A percentile compares a stretch with the other conserved stretches of the same genome.
Evolutionary conservation across 2,797 vertebrate genomes (phyloP).

Genomic region (Pachyuromys duprasi): DNA sequence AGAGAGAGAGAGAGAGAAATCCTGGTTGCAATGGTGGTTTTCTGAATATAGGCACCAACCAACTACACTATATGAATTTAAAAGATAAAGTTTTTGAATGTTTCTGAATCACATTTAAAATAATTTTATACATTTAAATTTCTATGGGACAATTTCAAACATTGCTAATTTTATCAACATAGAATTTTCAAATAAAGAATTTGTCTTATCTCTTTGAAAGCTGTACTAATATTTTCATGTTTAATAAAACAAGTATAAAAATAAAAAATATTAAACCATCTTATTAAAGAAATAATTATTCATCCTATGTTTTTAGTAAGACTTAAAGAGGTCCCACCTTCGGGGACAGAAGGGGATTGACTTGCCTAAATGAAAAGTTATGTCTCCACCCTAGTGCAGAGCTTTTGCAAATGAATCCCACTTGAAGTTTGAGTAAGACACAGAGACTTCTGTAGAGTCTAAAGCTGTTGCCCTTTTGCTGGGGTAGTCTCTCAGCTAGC

Average conservation of each 20-base stretch:
- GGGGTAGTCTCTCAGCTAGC: too few species aligned
- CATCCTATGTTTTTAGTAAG: background rate
- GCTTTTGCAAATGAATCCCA: too few species aligned
- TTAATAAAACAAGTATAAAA: background rate
- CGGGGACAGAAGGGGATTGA: too few species aligned
- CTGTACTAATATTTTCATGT: background rate
- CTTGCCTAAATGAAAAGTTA: background rate
- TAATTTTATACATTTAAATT: background rate
- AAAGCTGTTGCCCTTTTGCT: too few species aligned
- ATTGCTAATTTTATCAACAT: background rate
- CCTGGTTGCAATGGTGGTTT: background rate
- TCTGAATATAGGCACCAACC: background rate
- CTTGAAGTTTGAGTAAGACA: too few species aligned
- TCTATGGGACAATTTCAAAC: background rate
- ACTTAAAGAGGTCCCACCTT: background rate
- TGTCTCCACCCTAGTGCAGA: too few species aligned
- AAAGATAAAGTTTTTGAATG: background rate
- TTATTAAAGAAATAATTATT: background rate
- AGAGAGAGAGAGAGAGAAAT: background rate
- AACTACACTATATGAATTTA: background rate
- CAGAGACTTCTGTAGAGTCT: too few species aligned
- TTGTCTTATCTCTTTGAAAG: background rate
- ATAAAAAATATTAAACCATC: too few species aligned
- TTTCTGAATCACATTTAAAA: background rate
- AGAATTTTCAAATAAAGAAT: slow-evolving; percentile 30